Percentiles rank a stretch among this genome's conserved stretches.
phyloP scores from a whole-genome alignment of 2,797 vertebrate genomes.

The Sorex maritimensis region DNA sequence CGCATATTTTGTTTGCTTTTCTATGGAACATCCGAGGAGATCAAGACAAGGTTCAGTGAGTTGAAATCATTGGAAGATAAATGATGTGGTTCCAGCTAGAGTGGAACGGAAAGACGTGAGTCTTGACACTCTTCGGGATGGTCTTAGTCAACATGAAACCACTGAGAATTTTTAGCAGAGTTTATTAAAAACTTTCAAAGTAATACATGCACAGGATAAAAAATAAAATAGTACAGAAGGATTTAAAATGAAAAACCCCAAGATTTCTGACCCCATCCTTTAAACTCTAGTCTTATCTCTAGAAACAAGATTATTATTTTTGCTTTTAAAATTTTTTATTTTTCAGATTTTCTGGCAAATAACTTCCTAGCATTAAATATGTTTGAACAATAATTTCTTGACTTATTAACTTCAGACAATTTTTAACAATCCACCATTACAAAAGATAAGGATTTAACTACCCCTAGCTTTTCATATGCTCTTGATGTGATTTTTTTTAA shows the following conservation, averaged over 20 bases:
- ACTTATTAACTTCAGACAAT: constrained; percentile 73
- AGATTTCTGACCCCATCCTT: constrained; percentile 38
- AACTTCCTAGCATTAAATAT: constrained; percentile 81
- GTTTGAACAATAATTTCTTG: constrained; percentile 76
- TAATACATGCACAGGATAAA: constrained; percentile 84
- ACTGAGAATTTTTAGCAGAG: constrained; percentile 64
- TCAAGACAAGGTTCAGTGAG: background rate
- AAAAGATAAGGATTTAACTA: constrained; percentile 84
- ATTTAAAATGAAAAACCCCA: constrained; percentile 76
- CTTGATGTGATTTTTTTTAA: constrained; percentile 19
- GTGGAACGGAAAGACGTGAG: background rate
- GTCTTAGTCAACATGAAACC: constrained; percentile 5
- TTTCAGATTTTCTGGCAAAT: constrained; percentile 65
- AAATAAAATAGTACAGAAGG: constrained; percentile 86
- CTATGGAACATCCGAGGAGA: background rate
- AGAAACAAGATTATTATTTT: constrained; percentile 5
- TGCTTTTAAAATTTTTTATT: too few species aligned
- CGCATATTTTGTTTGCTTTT: background rate
- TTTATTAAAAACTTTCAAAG: constrained; percentile 84
- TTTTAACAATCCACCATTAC: constrained; percentile 76
- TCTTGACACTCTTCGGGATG: background rate
- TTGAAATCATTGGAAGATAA: background rate
- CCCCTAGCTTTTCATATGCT: background rate
- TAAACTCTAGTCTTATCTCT: constrained; percentile 46
- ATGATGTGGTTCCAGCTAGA: background rate